Evolutionary conservation across 2,888 invertebrate species (phyloP).

Genomic region (Gortyna flavago): DNA sequence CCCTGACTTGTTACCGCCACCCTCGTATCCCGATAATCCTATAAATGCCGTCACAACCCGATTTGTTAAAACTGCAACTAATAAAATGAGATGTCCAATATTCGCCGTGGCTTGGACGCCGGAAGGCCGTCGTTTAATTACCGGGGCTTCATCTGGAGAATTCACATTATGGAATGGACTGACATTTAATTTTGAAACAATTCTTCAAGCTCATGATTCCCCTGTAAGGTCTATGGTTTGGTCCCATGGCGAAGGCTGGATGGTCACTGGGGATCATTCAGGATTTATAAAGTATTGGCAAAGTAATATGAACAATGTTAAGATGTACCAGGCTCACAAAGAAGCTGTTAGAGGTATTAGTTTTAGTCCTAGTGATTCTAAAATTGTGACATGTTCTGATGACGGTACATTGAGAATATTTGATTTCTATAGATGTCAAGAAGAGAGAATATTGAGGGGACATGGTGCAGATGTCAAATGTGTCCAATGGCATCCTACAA

Average conservation of each 20-base stretch:
- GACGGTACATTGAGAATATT: constrained; percentile 99
- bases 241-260: constrained; percentile 99
- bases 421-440: constrained; percentile 99
- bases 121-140: constrained; percentile 98
- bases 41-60: constrained; percentile 98
- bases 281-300: constrained; percentile 99
- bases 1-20: constrained; percentile 97
- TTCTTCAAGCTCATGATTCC: constrained; percentile 99
- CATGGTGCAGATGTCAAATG: constrained; percentile 99
- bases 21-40: constrained; percentile 98
- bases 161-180: constrained; percentile 99
- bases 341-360: constrained; percentile 99
- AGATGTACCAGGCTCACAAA: constrained; percentile 99
- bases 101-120: constrained; percentile 99
- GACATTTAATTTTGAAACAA: constrained; percentile 99
- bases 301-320: constrained; percentile 99
- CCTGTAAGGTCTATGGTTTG: constrained; percentile 99
- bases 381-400: constrained; percentile 99
- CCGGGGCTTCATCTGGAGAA: constrained; percentile 99
- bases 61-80: constrained; percentile 99
- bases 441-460: constrained; percentile 98
- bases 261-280: constrained; percentile 99
- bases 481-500: constrained; percentile 99
- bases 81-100: constrained; percentile 99
- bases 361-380: constrained; percentile 99